Conservation (phyloP, 2,888 invertebrate species). For the Spodoptera littoralis region DNA sequence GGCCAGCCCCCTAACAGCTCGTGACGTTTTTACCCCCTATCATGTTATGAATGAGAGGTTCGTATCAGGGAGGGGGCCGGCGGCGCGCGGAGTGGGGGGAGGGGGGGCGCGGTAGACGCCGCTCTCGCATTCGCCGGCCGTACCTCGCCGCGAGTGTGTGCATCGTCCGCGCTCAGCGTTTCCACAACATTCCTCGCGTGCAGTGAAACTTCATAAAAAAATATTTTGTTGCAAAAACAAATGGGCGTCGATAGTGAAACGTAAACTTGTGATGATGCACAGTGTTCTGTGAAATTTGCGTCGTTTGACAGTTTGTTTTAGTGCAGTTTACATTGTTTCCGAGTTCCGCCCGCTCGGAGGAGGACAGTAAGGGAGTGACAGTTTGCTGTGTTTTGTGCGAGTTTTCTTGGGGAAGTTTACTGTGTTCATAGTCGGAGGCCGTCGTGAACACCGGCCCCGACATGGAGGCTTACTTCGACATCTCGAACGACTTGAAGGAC, state of each 20-base stretch:
- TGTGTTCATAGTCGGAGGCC: slow-evolving; percentile 76
- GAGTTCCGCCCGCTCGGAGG: slow-evolving; percentile 74
- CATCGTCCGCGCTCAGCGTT: slow-evolving; percentile 50
- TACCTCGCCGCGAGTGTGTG: slow-evolving; percentile 71
- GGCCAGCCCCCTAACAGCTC: slow-evolving; percentile 66
- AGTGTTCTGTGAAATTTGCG: slow-evolving; percentile 73
- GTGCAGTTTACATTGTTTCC: slow-evolving; percentile 70
- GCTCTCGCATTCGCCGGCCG: slow-evolving; percentile 81
- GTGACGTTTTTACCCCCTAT: slow-evolving; percentile 79
- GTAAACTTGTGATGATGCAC: slow-evolving; percentile 80
- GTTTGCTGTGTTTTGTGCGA: slow-evolving; percentile 78
- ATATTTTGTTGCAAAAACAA: slow-evolving; percentile 79
- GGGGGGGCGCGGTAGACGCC: slow-evolving; percentile 61
- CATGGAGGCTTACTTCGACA: slow-evolving; percentile 94
- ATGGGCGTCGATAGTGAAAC: slow-evolving; percentile 85
- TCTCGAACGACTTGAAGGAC: slow-evolving; percentile 92
- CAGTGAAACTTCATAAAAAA: slow-evolving; percentile 81
- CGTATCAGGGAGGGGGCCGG: slow-evolving; percentile 53
- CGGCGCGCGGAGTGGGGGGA: slow-evolving; percentile 55
- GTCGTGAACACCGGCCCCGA: slow-evolving; percentile 78
- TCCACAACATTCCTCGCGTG: slow-evolving; percentile 75
- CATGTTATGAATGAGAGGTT: slow-evolving; percentile 82
- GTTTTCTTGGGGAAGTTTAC: slow-evolving; percentile 71
- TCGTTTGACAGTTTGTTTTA: slow-evolving; percentile 63
- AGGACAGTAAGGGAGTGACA: slow-evolving; percentile 78